Percentiles rank a stretch among this genome's conserved stretches.
Evolutionary conservation across 2,797 vertebrate genomes (phyloP).

Genomic region (Parauchenoglanis ngamensis): DNA sequence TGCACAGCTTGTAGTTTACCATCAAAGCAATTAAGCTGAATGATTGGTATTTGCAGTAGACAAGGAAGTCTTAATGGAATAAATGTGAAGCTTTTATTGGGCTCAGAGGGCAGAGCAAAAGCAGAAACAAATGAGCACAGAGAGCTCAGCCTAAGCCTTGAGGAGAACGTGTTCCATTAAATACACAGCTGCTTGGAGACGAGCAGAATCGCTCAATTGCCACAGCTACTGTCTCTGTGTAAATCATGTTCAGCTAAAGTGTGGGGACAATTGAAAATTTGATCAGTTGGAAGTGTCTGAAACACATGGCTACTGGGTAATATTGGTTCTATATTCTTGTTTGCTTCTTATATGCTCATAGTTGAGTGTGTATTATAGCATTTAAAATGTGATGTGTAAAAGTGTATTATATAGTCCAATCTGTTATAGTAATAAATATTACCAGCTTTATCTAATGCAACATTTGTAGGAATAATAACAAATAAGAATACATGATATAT

Average conservation of each 20-base stretch:
- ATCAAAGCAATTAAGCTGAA: constrained; percentile 52
- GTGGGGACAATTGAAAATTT: neutral
- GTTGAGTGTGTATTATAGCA: neutral
- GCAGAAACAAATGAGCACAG: constrained; percentile 46
- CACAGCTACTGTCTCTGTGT: constrained; percentile 28
- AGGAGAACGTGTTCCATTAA: constrained; percentile 54
- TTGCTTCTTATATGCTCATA: neutral
- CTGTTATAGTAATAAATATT: neutral
- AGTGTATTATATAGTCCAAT: neutral
- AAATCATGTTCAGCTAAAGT: constrained; percentile 12
- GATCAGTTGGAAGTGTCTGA: neutral
- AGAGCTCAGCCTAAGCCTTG: constrained; percentile 40
- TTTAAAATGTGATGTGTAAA: neutral
- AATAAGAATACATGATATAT: neutral
- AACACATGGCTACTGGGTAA: neutral
- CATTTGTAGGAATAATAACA: neutral
- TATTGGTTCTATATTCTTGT: neutral
- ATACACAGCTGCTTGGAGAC: constrained; percentile 50
- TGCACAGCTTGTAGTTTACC: constrained; percentile 40
- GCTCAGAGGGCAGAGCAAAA: constrained; percentile 50
- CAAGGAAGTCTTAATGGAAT: constrained; percentile 49
- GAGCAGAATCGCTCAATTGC: constrained; percentile 29
- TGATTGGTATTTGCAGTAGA: constrained; percentile 51
- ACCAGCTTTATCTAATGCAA: neutral
- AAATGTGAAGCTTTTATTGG: constrained; percentile 58